Base-by-base conservation (phyloP, 2,888 invertebrate species). In the Lissonota sp. region DNA sequence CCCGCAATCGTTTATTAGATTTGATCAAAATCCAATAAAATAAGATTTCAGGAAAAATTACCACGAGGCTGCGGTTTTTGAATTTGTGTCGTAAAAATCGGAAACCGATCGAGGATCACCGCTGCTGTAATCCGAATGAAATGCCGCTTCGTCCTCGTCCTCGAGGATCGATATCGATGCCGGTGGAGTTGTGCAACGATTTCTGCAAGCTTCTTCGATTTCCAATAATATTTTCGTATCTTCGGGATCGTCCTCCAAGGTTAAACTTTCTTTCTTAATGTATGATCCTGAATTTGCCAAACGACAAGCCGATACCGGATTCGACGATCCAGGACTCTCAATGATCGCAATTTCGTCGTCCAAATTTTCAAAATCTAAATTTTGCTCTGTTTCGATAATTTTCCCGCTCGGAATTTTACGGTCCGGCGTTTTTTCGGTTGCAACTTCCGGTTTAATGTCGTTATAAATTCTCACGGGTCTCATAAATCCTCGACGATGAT, bases 321-420 rank as follows among this genome's bases (percentile, higher is more conserved):
- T 70, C 1, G 80, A 80, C 14, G 84, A 84, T 37, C 83, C 83
- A 0, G 84, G 83, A 63, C 83, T 84, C 10, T 83, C 77, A 8
- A 77, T 49, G 39, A 67, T 14, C 5, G 49, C 7, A 49, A 49
- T 10, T 14, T 16, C 40, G 1, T 62, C 60, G n/a, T 77, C 71
- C 4, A 40, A 3, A 6, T 79, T 58, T 10, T 44, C 16, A 76
- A 40, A 26, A 58, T 77, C 44, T 39, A 6, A n/a, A 26, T 42
- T 46, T n/a, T 16, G 70, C 37, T 58, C 53, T 10, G 39, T 42
- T 42, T 55, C 8, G 8, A 6, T 7, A 8, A 58, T 60, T 58
- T 1, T 10, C 6, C 51, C 57, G 1, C 40, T 42, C 3, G 44
- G 7, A 14, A 14, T 10, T 57, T 57, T 57, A 1, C 5, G 51